Evolutionary conservation across 2,113 vertebrate genomes (phyloP).

Genomic region (Nymphicus hollandicus): DNA sequence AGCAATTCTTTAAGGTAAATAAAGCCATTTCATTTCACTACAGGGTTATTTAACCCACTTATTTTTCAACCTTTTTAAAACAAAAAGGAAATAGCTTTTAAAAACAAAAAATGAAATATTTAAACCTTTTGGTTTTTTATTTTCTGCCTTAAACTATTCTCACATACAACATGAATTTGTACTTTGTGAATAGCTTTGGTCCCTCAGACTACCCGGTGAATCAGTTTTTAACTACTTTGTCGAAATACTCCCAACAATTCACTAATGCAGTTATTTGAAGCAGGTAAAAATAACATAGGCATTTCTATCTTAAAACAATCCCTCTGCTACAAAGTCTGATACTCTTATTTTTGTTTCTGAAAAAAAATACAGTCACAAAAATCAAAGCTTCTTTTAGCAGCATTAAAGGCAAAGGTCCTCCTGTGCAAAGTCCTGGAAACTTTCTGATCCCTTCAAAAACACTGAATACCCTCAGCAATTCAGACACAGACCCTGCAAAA

Average conservation of each 20-base stretch:
- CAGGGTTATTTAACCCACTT: slow-evolving; percentile 20
- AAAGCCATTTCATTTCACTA: neutral
- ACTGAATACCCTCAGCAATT: neutral
- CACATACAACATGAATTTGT: neutral
- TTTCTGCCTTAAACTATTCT: slow-evolving; percentile 9
- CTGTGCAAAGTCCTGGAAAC: neutral
- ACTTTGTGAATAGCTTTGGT: slow-evolving; percentile 24
- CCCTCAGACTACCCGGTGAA: neutral
- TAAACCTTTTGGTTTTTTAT: neutral
- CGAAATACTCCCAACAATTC: neutral
- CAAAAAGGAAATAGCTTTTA: slow-evolving; percentile 31
- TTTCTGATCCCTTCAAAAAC: neutral
- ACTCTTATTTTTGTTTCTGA: slow-evolving; percentile 10
- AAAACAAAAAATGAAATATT: neutral
- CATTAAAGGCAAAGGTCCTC: neutral
- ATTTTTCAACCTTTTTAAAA: slow-evolving; percentile 41
- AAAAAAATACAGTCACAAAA: neutral
- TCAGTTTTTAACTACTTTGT: neutral
- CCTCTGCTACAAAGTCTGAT: neutral
- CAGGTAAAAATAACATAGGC: neutral
- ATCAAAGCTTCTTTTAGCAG: slow-evolving; percentile 22
- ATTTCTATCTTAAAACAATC: neutral
- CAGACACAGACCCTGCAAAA: neutral
- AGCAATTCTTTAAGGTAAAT: neutral
- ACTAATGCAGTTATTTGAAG: neutral